Conservation (phyloP, 2,888 invertebrate species). For the Leptinotarsa rubiginosa region DNA sequence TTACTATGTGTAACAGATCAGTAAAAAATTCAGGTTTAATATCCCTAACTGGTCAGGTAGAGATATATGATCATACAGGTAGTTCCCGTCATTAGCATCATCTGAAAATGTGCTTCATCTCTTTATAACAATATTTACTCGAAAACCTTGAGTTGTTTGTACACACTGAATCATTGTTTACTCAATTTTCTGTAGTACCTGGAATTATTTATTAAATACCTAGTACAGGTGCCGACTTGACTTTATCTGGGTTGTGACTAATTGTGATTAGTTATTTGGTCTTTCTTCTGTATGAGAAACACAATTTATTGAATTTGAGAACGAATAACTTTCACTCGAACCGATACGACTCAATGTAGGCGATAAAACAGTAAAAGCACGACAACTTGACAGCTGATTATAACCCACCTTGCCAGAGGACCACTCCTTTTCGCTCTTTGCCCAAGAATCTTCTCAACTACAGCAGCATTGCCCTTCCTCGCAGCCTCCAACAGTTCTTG, state of each 20-base stretch:
- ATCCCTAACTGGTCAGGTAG: neutral
- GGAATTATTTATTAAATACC: constrained; percentile 34
- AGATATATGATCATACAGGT: constrained; percentile 10
- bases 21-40: neutral
- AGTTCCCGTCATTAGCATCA: neutral
- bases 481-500: constrained; percentile 96
- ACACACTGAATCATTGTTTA: neutral
- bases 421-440: constrained; percentile 93
- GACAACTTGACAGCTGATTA: constrained; percentile 57
- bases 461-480: constrained; percentile 88
- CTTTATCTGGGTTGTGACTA: neutral
- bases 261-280: neutral
- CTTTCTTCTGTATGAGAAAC: neutral
- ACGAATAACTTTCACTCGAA: neutral
- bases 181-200: constrained; percentile 10
- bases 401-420: constrained; percentile 88
- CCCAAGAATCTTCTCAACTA: constrained; percentile 90
- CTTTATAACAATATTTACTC: neutral
- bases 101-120: neutral
- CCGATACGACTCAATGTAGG: neutral
- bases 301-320: constrained; percentile 6
- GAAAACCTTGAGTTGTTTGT: neutral
- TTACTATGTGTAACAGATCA: neutral
- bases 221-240: neutral
- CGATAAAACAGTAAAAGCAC: constrained; percentile 38